phyloP scores from a whole-genome alignment of 2,888 invertebrate genomes.

The Malacosoma neustria region DNA sequence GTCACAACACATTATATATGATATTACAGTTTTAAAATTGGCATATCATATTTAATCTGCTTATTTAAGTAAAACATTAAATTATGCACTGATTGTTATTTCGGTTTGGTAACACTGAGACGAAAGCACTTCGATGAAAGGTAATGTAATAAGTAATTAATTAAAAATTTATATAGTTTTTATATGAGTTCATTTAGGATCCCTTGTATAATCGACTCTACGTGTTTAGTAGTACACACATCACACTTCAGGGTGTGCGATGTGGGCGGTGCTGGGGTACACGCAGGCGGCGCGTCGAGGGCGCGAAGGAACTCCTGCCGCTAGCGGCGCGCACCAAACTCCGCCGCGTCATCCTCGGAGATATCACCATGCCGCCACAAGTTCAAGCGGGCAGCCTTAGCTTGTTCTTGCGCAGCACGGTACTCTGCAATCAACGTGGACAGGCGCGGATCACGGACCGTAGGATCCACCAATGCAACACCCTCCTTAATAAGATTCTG shows the following conservation, averaged over 20 bases:
- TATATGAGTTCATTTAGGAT: slow-evolving; percentile 36
- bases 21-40: too few relatives aligned
- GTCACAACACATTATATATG: too few relatives aligned
- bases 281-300: slow-evolving; percentile 10
- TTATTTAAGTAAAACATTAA: neutral
- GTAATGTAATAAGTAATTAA: too few relatives aligned
- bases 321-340: slow-evolving; percentile 69
- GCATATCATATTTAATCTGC: too few relatives aligned
- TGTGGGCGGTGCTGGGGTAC: slow-evolving; percentile 20
- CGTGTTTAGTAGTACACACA: slow-evolving; percentile 38
- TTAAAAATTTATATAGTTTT: slow-evolving; percentile 13
- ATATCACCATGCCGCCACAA: slow-evolving; percentile 99
- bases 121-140: too few relatives aligned
- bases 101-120: too few relatives aligned
- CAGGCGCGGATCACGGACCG: slow-evolving; percentile 88
- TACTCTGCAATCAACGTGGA: slow-evolving; percentile 87
- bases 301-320: slow-evolving; percentile 21
- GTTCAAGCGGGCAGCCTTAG: slow-evolving; percentile 88
- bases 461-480: slow-evolving; percentile 84
- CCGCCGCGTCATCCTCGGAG: slow-evolving; percentile 89
- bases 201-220: slow-evolving; percentile 29
- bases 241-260: slow-evolving; percentile 31
- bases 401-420: slow-evolving; percentile 88
- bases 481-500: slow-evolving; percentile 91
- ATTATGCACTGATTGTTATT: neutral